A percentile compares a stretch with the other conserved stretches of the same genome.
These are phyloP conservation scores for Aphaenogaster ashmeadi DNA, from an alignment of 1,140 invertebrate species.

Conservation along the genomic window DNA sequence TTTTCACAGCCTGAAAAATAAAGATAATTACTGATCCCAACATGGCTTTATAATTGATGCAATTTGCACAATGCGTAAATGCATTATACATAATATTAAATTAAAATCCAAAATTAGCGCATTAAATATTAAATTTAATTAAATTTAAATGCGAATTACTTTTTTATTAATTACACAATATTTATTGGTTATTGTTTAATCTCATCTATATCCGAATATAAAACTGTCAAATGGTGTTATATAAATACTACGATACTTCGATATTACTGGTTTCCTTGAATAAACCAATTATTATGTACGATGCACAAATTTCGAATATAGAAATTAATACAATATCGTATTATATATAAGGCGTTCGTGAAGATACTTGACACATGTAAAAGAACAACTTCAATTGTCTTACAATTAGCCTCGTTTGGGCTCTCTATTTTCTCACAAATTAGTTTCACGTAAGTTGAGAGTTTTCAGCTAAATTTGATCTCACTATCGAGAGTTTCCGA, in stretches of 20 bases:
- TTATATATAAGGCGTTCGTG: not conserved
- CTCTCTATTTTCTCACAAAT: not conserved
- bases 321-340: not conserved
- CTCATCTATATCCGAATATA: not conserved
- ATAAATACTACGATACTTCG: not conserved
- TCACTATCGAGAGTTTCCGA: conserved; percentile 1
- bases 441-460: conserved; percentile 5
- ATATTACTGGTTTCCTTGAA: not conserved
- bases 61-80: conserved; percentile 7
- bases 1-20: not conserved
- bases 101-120: not conserved
- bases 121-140: not conserved
- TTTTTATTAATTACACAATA: conserved; percentile 27
- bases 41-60: not conserved
- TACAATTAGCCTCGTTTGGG: not conserved
- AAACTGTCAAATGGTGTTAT: not conserved
- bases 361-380: not conserved
- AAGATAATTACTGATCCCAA: not conserved
- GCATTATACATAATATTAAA: not conserved
- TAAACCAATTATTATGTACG: not conserved
- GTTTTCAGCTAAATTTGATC: conserved; percentile 20
- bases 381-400: not conserved
- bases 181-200: not conserved
- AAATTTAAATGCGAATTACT: not conserved
- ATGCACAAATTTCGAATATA: not conserved